A percentile compares a stretch with the other conserved stretches of the same genome.
Conservation (phyloP, 2,888 invertebrate genomes). For the Plagiodera versicolora region DNA sequence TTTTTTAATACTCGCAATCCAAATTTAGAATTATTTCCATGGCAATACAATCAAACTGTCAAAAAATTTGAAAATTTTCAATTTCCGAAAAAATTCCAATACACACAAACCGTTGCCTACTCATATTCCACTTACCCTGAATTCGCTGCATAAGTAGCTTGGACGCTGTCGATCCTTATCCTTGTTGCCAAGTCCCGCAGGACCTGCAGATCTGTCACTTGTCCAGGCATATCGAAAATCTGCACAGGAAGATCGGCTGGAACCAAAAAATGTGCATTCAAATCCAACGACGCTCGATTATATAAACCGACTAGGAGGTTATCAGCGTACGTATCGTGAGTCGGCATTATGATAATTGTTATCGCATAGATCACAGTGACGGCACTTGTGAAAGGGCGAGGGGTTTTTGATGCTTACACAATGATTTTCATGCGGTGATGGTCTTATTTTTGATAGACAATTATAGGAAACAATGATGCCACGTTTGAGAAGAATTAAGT, state of each 20-base stretch:
- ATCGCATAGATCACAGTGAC: not conserved
- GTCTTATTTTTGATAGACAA: no score
- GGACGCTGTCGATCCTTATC: slow-evolving; percentile 89
- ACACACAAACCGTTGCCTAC: no score
- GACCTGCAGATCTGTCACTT: slow-evolving; percentile 60
- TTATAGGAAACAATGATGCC: no score
- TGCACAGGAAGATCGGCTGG: not conserved
- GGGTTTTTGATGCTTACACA: no score
- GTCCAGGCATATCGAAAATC: slow-evolving; percentile 37
- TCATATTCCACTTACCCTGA: slow-evolving; percentile 75
- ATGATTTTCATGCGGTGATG: no score
- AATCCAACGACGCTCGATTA: not conserved
- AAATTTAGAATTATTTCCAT: no score
- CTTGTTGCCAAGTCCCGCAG: slow-evolving; percentile 91
- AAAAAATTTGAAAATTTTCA: no score
- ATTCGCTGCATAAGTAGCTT: slow-evolving; percentile 90
- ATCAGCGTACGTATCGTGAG: not conserved
- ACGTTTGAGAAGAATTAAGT: no score
- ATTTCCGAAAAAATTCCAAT: no score
- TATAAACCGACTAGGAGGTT: not conserved
- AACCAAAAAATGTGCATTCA: not conserved
- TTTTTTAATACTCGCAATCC: no score
- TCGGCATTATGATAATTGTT: not conserved
- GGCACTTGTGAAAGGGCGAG: not conserved
- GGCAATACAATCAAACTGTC: no score